These are phyloP conservation scores for Leptarthrus brevirostris DNA, from an alignment of 2,888 invertebrate genomes.

Conservation along the genomic window DNA sequence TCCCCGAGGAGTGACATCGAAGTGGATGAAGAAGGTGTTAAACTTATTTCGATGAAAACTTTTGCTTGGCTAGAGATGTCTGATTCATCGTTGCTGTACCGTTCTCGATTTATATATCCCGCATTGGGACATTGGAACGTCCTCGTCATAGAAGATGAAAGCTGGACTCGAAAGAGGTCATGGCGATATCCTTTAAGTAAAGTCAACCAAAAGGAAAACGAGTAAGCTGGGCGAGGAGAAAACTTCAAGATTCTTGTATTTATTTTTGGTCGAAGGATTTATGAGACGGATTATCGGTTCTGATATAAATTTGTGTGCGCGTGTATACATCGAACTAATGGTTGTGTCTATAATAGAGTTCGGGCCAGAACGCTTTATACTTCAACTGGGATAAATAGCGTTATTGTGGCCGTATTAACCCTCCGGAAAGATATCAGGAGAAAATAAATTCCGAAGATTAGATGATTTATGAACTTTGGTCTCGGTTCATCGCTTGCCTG, in stretches of 20 bases:
- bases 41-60: slow-evolving; percentile 37
- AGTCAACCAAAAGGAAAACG: slow-evolving; percentile 28
- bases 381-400: slow-evolving; percentile 32
- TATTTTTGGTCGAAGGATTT: slow-evolving; percentile 44
- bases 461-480: slow-evolving; percentile 48
- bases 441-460: slow-evolving; percentile 49
- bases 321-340: slow-evolving; percentile 18
- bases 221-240: slow-evolving; percentile 1
- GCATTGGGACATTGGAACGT: no score
- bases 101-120: slow-evolving; percentile 5
- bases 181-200: slow-evolving; percentile 31
- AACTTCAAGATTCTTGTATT: slow-evolving; percentile 39
- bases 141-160: no score
- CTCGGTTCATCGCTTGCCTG: slow-evolving; percentile 46
- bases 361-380: slow-evolving; percentile 10
- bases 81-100: slow-evolving; percentile 14
- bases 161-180: not conserved
- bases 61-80: slow-evolving; percentile 19
- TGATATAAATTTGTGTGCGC: slow-evolving; percentile 42
- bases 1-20: not conserved
- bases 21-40: slow-evolving; percentile 29
- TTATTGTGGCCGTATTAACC: slow-evolving; percentile 34
- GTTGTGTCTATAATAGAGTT: slow-evolving; percentile 24
- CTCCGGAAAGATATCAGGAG: not conserved
- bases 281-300: slow-evolving; percentile 47